A percentile compares a stretch with the other conserved stretches of the same genome.
phyloP scores from a whole-genome alignment of 2,797 vertebrate genomes.

The Enteromius paludinosus region DNA sequence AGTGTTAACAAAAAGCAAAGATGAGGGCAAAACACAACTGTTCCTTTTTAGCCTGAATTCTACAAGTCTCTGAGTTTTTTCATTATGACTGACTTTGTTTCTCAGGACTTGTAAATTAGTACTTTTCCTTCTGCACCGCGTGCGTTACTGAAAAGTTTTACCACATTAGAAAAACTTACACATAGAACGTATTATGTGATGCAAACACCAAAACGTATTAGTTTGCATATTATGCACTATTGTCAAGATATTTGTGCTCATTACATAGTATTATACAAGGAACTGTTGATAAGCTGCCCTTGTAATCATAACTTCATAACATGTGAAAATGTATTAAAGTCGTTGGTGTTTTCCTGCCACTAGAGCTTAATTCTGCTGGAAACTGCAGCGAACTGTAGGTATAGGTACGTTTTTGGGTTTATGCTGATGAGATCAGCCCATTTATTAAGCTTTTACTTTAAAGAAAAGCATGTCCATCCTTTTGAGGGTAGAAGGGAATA shows the following conservation, averaged over 20 bases:
- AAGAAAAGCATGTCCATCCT: not conserved
- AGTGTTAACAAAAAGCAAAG: not conserved
- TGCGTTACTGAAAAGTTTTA: not conserved
- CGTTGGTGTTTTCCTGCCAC: no score
- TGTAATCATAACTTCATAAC: not conserved
- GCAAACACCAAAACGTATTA: not conserved
- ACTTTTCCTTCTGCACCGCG: not conserved
- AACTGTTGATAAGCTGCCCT: not conserved
- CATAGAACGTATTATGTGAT: not conserved
- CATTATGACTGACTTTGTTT: not conserved
- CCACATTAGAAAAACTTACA: not conserved
- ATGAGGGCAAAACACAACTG: no score
- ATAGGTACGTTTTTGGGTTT: not conserved
- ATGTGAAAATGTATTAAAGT: not conserved
- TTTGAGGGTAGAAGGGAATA: not conserved
- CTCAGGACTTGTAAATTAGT: not conserved
- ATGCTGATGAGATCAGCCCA: not conserved
- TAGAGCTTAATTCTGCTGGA: not conserved
- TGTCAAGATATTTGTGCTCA: not conserved
- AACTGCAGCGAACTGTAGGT: not conserved
- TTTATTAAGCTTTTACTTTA: not conserved
- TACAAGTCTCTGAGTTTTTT: not conserved
- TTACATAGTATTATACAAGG: not conserved
- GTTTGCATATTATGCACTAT: not conserved
- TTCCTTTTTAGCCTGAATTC: not conserved